Conservation (phyloP, 2,113 vertebrate species). For the Strix aluco region DNA sequence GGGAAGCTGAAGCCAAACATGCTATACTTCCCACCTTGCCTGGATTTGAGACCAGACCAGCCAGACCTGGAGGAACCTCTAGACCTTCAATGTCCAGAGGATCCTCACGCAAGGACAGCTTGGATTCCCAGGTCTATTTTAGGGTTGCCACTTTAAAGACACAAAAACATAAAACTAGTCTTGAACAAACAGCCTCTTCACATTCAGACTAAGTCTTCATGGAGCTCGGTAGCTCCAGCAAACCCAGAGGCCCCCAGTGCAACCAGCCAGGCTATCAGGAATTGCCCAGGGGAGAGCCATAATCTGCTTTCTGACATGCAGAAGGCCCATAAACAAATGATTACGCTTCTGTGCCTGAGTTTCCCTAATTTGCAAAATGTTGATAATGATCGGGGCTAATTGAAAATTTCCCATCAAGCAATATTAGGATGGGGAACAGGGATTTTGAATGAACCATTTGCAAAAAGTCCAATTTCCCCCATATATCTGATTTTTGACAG, state of each 20-base stretch:
- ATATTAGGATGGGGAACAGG: constrained; percentile 50
- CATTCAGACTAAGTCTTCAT: not conserved
- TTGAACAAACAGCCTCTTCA: not conserved
- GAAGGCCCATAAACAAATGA: constrained; percentile 53
- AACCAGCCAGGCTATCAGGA: not conserved
- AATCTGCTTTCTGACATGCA: constrained; percentile 49
- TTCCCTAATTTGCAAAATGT: constrained; percentile 35
- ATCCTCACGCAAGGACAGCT: not conserved
- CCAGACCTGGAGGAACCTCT: not conserved
- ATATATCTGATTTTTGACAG: not conserved
- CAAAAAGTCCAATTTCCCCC: not conserved
- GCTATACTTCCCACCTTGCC: not conserved
- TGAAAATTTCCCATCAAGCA: constrained; percentile 60
- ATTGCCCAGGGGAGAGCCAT: not conserved
- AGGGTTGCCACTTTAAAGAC: not conserved
- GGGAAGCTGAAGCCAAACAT: not conserved
- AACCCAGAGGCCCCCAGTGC: not conserved
- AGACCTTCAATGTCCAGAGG: not conserved
- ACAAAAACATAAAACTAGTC: not conserved
- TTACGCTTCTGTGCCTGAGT: not conserved
- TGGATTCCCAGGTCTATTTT: not conserved
- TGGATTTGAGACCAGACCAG: not conserved
- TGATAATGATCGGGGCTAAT: constrained; percentile 46
- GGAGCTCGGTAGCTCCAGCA: not conserved
- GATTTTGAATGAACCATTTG: not conserved